Evolutionary conservation across 1,140 invertebrate genomes (phyloP), one percentile per base, ranked within the genome.

Genomic region (Pogonomyrmex barbatus): DNA sequence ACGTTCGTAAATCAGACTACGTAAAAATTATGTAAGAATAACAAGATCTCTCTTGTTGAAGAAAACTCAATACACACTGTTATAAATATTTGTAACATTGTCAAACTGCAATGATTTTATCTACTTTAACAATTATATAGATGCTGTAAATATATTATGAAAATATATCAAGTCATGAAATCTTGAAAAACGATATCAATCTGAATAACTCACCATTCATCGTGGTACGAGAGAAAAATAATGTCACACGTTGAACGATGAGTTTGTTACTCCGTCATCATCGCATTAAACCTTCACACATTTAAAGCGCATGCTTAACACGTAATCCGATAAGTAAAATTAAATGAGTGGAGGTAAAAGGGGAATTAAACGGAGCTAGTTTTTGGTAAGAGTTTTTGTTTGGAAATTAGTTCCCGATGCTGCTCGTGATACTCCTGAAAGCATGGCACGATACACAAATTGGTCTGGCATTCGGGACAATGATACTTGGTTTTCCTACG

Each of bases 401-500:
- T 89, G 90, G 92, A 62, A 91, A 90, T 78, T 88, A 94, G 17
- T 82, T 95, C 85, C 90, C 91, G 71, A 70, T 94, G 87, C 91
- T 95, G 90, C 90, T 97, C 97, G 92, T 97, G 97, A 92, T 97
- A 97, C 92, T 97, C 97, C 93, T 98, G 97, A 95, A 98, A 98
- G 93, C 97, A 98, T 39, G 97, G 97, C 62, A 98, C 97, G 91
- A 98, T 98, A 94, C 97, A 98, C 62, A 98, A 95, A 94, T 98
- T 98, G 60, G 97, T 97, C 92, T 97, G 97, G 94, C 97, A 98
- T 92, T 98, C 97, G 1, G 97, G 97, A 95, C 97, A 98, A 93
- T 98, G 97, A 93, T 98, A 98, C 94, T 98, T 98, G 4, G 97
- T 98, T 95, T 98, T 98, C 78, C 97, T 95, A 33, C 97, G 95